These are phyloP conservation scores for Karalla daura DNA, from an alignment of 2,797 vertebrate species.

Conservation along the genomic window DNA sequence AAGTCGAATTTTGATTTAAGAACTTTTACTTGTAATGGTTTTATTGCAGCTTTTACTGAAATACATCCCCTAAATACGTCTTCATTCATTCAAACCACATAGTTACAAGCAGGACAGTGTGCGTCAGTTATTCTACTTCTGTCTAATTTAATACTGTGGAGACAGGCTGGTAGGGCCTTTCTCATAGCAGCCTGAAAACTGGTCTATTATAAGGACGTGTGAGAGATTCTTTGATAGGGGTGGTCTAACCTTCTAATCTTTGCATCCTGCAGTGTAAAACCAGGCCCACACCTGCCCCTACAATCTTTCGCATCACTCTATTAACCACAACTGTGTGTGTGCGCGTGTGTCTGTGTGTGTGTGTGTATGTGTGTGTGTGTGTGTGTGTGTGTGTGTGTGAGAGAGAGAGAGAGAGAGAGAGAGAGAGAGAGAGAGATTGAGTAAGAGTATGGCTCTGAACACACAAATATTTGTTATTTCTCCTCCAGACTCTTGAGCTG, in stretches of 20 bases:
- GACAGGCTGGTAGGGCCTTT: not conserved
- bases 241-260: conserved; percentile 44
- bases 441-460: not conserved
- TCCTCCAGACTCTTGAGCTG: conserved; percentile 4
- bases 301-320: conserved; percentile 52
- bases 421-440: not conserved
- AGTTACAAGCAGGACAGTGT: not conserved
- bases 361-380: not conserved
- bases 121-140: not conserved
- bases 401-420: not conserved
- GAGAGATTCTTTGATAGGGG: conserved; percentile 44
- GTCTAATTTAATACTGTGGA: not conserved
- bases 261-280: conserved; percentile 43
- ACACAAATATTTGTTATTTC: conserved; percentile 22
- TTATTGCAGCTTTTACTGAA: not conserved
- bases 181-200: conserved; percentile 7
- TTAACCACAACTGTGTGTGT: conserved; percentile 25
- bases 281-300: conserved; percentile 54
- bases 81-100: not conserved
- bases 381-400: not conserved
- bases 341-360: no score
- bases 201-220: conserved; percentile 17
- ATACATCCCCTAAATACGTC: not conserved
- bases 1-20: no score
- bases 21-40: not conserved